Base-by-base conservation (phyloP, 2,797 vertebrate species). In the Sarcoramphus papa region DNA sequence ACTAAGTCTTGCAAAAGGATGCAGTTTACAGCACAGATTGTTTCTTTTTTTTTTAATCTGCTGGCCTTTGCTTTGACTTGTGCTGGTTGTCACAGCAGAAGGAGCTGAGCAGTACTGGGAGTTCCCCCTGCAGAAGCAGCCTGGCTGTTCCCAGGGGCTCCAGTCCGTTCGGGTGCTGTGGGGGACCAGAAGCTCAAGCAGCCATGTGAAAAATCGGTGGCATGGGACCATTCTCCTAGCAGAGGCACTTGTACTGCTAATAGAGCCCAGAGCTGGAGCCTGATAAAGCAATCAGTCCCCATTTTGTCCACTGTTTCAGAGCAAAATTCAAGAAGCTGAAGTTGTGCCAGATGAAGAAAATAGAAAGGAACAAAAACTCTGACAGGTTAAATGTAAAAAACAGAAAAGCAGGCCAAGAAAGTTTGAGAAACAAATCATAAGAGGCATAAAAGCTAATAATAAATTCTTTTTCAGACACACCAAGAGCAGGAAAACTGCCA, bases 401-500 rank as follows among this genome's bases (percentile, higher is more conserved):
- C 92, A 91, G 87, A 85, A 88, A 88, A 68, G 41, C 41, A 67
- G 62, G 75, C 86, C 89, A 96, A 94, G 84, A 89, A 87, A 68
- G n/a, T 74, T 90, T 70, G 85, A 92, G 89, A 96, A 97, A 88
- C 56, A 94, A 95, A 93, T 60, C 7, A 1, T 63, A 91, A 91
- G 89, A 85, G 50, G 60, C 75, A 92, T 88, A 85, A 85, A 93
- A 95, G 47, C 64, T 88, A 96, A 74, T 85, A 95, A 89, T 80
- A 96, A 86, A 92, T 91, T 88, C 54, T 90, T 90, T 93, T 90
- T 88, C 94, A 94, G 95, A 94, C 92, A 72, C 89, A 96, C 23
- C 40, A 89, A 70, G n/a, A 92, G 53, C 59, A 89, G 88, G 86
- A 95, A 91, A 91, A 53, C 25, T 83, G 95, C 95, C 96, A 92